Base-by-base conservation (phyloP, 2,888 invertebrate species). In the Drosophila kokeensis region DNA sequence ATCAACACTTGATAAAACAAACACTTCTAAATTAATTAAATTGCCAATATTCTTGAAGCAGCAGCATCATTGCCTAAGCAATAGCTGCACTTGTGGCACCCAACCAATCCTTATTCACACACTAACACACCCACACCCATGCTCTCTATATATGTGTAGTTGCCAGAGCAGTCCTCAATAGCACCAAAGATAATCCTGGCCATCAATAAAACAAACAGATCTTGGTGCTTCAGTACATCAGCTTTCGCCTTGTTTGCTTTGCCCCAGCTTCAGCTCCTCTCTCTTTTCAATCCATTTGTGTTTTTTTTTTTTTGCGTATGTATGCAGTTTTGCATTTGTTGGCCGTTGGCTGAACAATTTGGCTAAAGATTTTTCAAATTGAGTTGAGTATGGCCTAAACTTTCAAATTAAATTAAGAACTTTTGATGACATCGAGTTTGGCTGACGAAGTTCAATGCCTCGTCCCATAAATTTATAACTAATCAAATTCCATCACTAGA, bases 11-110 rank as follows among this genome's bases (percentile, higher is more conserved):
- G 84, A 84, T 89, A 90, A 86, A 90, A 77, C 90, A 90, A 90
- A 90, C 89, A 90, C 87, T 89, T 90, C 82, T 82, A 90, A 89
- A 90, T 90, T 90, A 90, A 90, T 90, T 90, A 90, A 90, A 90
- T 90, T 87, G 87, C 87, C 88, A 87, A 87, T 88, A 88, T 87
- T 75, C 86, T 86, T 73, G 74, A 83, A 82, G 83, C 83, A 74
- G 70, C 83, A 76, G 69, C 66, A 66, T 62, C 69, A 50, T 15
- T 66, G 64, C 42, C 50, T 70, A 24, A 67, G 63, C 77, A 57
- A 57, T n/a, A 30, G 70, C 53, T 69, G 71, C 66, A 69, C 70
- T 68, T 48, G 42, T 32, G 49, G n/a, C 36, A 53, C 61, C n/a
- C 36, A 4, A 57, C 24, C 32, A 38, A 30, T 40, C 8, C 62